Conservation (phyloP, 2,888 invertebrate species). For the Endomychus coccineus region DNA sequence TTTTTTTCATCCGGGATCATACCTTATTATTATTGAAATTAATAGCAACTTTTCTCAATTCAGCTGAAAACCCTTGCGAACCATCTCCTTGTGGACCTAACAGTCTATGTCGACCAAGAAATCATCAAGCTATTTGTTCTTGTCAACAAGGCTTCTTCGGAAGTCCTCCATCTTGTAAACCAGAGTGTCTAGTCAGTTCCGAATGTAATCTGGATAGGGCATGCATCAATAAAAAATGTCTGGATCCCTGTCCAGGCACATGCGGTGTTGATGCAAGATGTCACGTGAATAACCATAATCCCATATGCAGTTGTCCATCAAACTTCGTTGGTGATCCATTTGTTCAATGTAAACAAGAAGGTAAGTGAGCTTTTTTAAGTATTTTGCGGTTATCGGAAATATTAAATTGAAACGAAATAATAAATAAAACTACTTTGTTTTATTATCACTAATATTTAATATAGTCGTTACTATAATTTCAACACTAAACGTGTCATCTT, state of each 20-base stretch:
- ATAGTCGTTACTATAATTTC: too few relatives aligned
- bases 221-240: constrained; percentile 56
- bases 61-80: constrained; percentile 49
- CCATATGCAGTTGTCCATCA: constrained; percentile 56
- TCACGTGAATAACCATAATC: constrained; percentile 55
- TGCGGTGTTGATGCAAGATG: constrained; percentile 54
- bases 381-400: neutral
- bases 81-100: constrained; percentile 57
- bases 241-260: constrained; percentile 55
- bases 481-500: too few relatives aligned
- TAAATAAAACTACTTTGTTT: too few relatives aligned
- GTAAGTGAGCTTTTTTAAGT: constrained; percentile 26
- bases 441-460: too few relatives aligned
- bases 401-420: neutral
- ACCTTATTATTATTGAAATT: constrained; percentile 11
- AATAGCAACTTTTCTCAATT: constrained; percentile 14
- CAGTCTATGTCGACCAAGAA: constrained; percentile 50
- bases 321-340: constrained; percentile 55
- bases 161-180: constrained; percentile 52
- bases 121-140: constrained; percentile 54
- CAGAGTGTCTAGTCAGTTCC: constrained; percentile 53
- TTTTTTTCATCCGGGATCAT: too few relatives aligned
- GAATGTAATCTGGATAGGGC: constrained; percentile 55
- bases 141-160: constrained; percentile 55
- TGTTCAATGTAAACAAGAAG: constrained; percentile 47